Evolutionary conservation across 2,797 vertebrate genomes (phyloP), one percentile per base, ranked within the genome.

Genomic region (Parauchenoglanis ngamensis): DNA sequence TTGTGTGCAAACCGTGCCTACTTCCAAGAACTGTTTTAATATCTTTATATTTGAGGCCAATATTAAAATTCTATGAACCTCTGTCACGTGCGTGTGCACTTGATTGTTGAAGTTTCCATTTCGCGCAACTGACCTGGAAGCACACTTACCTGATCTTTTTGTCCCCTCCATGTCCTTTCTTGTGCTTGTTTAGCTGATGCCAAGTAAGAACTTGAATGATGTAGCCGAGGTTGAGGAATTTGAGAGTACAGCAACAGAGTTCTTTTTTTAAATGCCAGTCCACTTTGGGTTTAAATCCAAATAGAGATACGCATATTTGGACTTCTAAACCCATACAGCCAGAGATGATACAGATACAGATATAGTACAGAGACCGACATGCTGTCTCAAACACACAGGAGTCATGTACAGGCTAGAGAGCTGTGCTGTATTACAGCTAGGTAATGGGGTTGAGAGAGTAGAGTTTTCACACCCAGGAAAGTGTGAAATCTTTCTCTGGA

Each of bases 381-480:
- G 78, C 31, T 25, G 7, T 19, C 7, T 65, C 13, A 28, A 6
- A 21, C 80, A 11, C 46, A 31, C n/a, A 28, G 7, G 17, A 59
- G 17, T 67, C 63, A 54, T 68, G 46, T 83, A 83, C n/a, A 83
- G n/a, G 11, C n/a, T 6, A 31, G 57, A 54, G 44, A 35, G 25
- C 44, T 56, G 75, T 28, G 83, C 49, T 54, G 67, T 88, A 68
- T 44, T 76, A 81, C 46, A 68, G 73, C 68, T 40, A 78, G 23
- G 23, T 86, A 84, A 91, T 40, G 54, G 80, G 78, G 40, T 70
- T 67, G 19, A 40, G 65, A 80, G 56, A 72, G 56, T 54, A 35
- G 21, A 40, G 87, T 82, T 90, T 90, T 88, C 87, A 86, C 68
- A 87, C 59, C 19, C 12, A 31, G 19, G 40, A 80, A 86, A 88